These are phyloP conservation scores for Regulus satrapa DNA, from an alignment of 2,113 vertebrate species.

Conservation along the genomic window DNA sequence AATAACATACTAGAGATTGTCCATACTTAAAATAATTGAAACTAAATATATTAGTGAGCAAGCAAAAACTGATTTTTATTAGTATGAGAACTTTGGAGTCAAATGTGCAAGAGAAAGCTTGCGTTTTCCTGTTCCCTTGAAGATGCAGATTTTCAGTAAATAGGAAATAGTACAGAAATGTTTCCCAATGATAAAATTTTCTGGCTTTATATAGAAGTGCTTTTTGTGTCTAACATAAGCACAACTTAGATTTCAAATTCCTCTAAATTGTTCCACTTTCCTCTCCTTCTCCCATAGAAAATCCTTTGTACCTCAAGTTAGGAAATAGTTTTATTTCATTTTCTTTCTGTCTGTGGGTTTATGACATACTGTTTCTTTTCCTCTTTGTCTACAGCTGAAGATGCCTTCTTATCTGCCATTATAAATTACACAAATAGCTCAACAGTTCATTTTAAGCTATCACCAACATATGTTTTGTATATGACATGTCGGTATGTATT, in stretches of 20 bases:
- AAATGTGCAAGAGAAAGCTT: not conserved
- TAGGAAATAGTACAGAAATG: not conserved
- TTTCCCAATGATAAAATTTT: not conserved
- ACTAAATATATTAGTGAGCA: not conserved
- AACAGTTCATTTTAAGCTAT: slow-evolving; percentile 96
- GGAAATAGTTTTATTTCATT: not conserved
- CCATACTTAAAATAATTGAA: not conserved
- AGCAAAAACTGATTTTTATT: not conserved
- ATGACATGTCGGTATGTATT: slow-evolving; percentile 96
- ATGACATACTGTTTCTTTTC: not conserved
- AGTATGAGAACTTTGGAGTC: not conserved
- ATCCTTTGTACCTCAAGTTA: not conserved
- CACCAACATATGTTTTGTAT: slow-evolving; percentile 92
- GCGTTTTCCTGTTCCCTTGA: not conserved
- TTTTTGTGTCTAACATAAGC: not conserved
- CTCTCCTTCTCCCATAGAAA: not conserved
- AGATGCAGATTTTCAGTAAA: not conserved
- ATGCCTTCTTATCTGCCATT: slow-evolving; percentile 94
- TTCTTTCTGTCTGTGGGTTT: not conserved
- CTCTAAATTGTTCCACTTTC: not conserved
- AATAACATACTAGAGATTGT: not conserved
- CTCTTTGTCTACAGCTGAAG: slow-evolving; percentile 81
- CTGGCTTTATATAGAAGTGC: not conserved
- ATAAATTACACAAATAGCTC: slow-evolving; percentile 99
- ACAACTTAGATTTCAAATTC: not conserved